Evolutionary conservation across 2,113 vertebrate species (phyloP).

Genomic region (Hydrolagus affinis): DNA sequence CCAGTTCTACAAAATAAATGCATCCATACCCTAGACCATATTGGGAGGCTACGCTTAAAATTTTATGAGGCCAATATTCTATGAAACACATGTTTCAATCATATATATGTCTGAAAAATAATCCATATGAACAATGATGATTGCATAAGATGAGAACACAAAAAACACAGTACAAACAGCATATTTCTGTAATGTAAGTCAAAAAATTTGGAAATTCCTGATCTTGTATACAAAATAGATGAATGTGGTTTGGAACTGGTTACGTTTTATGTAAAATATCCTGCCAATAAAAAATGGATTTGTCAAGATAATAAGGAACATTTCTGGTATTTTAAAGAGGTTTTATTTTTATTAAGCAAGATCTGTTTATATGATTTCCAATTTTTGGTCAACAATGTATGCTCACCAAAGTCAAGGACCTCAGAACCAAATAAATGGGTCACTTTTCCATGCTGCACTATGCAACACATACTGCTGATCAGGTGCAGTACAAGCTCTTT

Average conservation of each 20-base stretch:
- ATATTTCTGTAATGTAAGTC: neutral
- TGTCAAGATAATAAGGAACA: neutral
- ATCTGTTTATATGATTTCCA: neutral
- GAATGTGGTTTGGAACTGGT: neutral
- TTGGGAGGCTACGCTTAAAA: neutral
- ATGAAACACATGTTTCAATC: slow-evolving; percentile 26
- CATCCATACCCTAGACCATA: neutral
- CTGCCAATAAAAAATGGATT: neutral
- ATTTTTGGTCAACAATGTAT: too few species aligned
- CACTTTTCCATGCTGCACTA: too few species aligned
- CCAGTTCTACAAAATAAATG: slow-evolving; percentile 7
- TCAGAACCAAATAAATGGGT: too few species aligned
- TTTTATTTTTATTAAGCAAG: neutral
- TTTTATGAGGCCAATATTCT: neutral
- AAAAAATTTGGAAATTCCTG: neutral
- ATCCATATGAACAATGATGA: slow-evolving; percentile 22
- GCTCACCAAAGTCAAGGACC: too few species aligned
- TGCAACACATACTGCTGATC: too few species aligned
- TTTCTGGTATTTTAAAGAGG: neutral
- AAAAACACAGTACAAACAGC: neutral
- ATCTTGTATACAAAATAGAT: neutral
- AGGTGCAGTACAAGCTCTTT: too few species aligned
- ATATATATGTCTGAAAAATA: neutral
- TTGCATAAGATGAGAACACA: neutral
- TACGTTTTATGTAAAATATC: neutral